These are phyloP conservation scores for Tillus elongatus DNA, from an alignment of 2,888 invertebrate species.

Conservation along the genomic window DNA sequence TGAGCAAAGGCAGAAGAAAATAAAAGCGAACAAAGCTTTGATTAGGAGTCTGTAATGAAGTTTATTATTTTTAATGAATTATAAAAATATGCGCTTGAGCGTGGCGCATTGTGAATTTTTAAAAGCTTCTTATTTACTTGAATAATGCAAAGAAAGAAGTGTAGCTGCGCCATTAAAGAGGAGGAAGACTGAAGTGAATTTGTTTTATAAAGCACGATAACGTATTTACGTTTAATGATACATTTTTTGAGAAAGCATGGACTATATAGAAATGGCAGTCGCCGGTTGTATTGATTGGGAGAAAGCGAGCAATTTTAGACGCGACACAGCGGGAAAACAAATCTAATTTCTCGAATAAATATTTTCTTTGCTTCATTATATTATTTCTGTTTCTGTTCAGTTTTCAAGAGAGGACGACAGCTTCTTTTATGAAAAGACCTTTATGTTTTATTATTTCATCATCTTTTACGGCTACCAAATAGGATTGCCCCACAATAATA, in stretches of 20 bases:
- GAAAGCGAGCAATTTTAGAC: slow-evolving; percentile 33
- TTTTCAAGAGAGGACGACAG: slow-evolving; percentile 10
- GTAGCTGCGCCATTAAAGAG: slow-evolving; percentile 23
- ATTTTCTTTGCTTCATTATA: slow-evolving; percentile 44
- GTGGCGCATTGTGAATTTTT: slow-evolving; percentile 29
- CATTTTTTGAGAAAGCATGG: slow-evolving; percentile 36
- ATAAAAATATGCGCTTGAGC: slow-evolving; percentile 9
- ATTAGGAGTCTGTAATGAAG: no score
- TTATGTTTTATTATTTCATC: slow-evolving; percentile 32
- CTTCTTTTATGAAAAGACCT: slow-evolving; percentile 18
- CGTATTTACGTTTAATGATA: slow-evolving; percentile 38
- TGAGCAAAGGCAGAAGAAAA: no score
- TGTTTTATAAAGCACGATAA: slow-evolving; percentile 32
- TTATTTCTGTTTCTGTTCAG: slow-evolving; percentile 42
- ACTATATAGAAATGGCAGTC: slow-evolving; percentile 35
- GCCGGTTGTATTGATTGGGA: slow-evolving; percentile 36
- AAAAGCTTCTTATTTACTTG: slow-evolving; percentile 31
- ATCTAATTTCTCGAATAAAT: slow-evolving; percentile 45
- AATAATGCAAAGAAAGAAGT: slow-evolving; percentile 30
- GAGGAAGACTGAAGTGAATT: slow-evolving; percentile 25
- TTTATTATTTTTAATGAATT: slow-evolving; percentile 4
- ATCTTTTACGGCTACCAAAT: slow-evolving; percentile 31
- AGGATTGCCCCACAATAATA: slow-evolving; percentile 30
- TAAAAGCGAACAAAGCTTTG: no score
- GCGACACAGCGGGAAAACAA: slow-evolving; percentile 40